Evolutionary conservation across 2,888 invertebrate genomes (phyloP).

Genomic region (Mimas tiliae): DNA sequence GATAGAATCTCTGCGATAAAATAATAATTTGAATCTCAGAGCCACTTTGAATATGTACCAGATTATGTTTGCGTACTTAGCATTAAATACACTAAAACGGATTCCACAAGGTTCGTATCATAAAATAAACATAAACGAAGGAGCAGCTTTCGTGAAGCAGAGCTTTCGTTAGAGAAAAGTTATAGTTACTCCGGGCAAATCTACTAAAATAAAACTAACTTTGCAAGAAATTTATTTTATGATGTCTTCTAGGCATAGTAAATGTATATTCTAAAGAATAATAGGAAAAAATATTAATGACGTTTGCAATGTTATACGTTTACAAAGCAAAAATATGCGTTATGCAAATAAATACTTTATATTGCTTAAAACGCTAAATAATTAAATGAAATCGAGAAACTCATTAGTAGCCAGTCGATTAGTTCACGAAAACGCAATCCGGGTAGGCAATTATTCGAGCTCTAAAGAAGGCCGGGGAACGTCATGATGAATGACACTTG

Average conservation of each 20-base stretch:
- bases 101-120: neutral
- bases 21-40: neutral
- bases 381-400: neutral
- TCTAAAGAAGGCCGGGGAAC: constrained; percentile 45
- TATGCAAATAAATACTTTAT: too few relatives aligned
- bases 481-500: constrained; percentile 61
- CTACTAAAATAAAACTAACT: constrained; percentile 15
- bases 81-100: neutral
- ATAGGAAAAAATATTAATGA: too few relatives aligned
- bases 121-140: neutral
- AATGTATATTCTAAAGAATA: too few relatives aligned
- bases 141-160: neutral
- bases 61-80: neutral
- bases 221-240: neutral
- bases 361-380: neutral
- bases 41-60: neutral
- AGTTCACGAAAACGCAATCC: constrained; percentile 46
- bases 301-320: too few relatives aligned
- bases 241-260: neutral
- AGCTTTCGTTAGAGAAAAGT: neutral
- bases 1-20: neutral
- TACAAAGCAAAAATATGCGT: too few relatives aligned
- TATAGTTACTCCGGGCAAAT: constrained; percentile 1
- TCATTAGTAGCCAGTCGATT: constrained; percentile 3
- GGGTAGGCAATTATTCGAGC: constrained; percentile 63